A percentile compares a stretch with the other conserved stretches of the same genome.
These are phyloP conservation scores for Chionodraco myersi DNA, from an alignment of 2,113 vertebrate species.

Conservation along the genomic window DNA sequence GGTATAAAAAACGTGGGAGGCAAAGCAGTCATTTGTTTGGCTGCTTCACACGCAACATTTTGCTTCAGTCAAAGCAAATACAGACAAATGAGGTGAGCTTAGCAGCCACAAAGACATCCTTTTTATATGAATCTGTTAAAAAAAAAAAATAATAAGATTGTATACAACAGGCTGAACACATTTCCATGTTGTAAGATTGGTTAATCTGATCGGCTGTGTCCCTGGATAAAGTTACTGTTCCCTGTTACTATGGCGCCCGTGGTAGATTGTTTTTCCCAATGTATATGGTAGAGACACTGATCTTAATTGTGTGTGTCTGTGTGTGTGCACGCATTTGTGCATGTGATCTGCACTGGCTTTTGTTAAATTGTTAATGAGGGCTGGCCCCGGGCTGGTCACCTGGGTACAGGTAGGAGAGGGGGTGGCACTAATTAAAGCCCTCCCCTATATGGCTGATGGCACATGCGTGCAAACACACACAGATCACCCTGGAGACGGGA, in stretches of 20 bases:
- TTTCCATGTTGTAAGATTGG: not conserved
- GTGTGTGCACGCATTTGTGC: slow-evolving; percentile 29
- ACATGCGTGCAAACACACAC: slow-evolving; percentile 22
- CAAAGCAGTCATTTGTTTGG: slow-evolving; percentile 31
- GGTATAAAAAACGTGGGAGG: not conserved
- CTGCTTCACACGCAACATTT: slow-evolving; percentile 13
- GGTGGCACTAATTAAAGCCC: slow-evolving; percentile 58
- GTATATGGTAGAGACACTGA: slow-evolving; percentile 40
- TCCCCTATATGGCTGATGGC: slow-evolving; percentile 19
- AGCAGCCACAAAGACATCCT: not conserved
- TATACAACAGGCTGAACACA: not conserved
- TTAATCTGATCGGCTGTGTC: slow-evolving; percentile 32
- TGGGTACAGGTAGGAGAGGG: slow-evolving; percentile 57
- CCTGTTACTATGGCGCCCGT: slow-evolving; percentile 57
- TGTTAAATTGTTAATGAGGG: slow-evolving; percentile 79
- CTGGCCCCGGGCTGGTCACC: slow-evolving; percentile 59
- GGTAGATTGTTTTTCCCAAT: slow-evolving; percentile 69
- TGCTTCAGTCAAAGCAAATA: slow-evolving; percentile 45
- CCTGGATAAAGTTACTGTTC: slow-evolving; percentile 46
- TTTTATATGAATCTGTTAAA: not conserved
- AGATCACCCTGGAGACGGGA: slow-evolving; percentile 41
- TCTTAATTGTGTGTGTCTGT: slow-evolving; percentile 43
- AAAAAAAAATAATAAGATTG: not conserved
- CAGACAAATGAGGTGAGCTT: slow-evolving; percentile 49
- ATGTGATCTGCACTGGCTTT: slow-evolving; percentile 49